Evolutionary conservation across 2,113 vertebrate species (phyloP).

Genomic region (Indicator indicator): DNA sequence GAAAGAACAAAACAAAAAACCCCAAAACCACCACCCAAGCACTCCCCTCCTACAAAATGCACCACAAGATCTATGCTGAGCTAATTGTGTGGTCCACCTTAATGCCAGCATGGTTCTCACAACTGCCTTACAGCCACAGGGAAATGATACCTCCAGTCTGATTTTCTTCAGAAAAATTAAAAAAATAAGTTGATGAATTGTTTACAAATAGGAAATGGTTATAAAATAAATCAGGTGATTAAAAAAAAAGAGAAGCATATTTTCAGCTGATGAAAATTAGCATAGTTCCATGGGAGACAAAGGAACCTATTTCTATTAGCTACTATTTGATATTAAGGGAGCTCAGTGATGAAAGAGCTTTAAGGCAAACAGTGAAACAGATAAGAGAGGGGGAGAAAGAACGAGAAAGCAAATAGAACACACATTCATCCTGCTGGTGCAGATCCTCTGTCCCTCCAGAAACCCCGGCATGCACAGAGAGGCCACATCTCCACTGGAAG

Average conservation of each 20-base stretch:
- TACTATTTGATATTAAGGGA: conserved; percentile 21
- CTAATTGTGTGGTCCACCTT: background rate
- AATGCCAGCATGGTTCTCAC: background rate
- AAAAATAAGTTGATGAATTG: background rate
- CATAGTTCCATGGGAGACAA: background rate
- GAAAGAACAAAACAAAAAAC: background rate
- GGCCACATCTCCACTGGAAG: background rate
- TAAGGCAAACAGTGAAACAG: conserved; percentile 9
- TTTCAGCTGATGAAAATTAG: background rate
- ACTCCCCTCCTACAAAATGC: background rate
- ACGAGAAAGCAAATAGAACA: background rate
- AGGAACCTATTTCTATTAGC: background rate
- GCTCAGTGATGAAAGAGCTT: background rate
- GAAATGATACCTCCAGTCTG: background rate
- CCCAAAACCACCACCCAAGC: no score
- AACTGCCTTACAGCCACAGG: background rate
- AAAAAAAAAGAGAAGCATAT: background rate
- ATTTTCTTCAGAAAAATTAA: background rate
- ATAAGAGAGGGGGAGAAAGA: background rate
- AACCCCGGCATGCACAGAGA: background rate
- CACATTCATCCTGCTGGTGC: background rate
- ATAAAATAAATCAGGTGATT: background rate
- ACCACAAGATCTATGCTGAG: background rate
- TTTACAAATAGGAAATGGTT: background rate
- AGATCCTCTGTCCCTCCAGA: background rate